Conservation (phyloP, 2,113 vertebrate species). For the Serilophus lunatus region DNA sequence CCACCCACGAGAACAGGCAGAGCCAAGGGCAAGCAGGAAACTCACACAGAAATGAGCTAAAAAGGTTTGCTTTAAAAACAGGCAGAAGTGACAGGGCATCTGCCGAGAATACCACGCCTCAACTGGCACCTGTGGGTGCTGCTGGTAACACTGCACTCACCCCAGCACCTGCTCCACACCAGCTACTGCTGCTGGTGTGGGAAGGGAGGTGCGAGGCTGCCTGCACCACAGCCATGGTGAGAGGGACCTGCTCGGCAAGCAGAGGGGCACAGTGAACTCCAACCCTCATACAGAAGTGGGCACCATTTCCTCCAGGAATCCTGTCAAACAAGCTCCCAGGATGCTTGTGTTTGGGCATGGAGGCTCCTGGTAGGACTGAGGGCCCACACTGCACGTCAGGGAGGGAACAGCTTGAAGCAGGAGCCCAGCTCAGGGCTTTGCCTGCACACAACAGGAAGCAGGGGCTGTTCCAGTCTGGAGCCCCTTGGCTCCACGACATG, state of each 20-base stretch:
- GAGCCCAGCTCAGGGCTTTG: not conserved
- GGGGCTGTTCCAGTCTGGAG: not conserved
- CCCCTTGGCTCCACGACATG: not conserved
- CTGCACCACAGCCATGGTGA: no score
- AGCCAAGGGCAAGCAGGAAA: not conserved
- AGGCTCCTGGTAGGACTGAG: not conserved
- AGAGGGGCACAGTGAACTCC: not conserved
- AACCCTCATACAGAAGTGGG: not conserved
- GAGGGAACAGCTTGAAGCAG: not conserved
- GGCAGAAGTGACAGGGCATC: not conserved
- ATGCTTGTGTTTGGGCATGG: not conserved
- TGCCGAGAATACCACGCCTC: accelerated
- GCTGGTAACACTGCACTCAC: not conserved
- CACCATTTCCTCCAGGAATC: not conserved
- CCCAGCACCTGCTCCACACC: not conserved
- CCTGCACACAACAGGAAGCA: accelerated
- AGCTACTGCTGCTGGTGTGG: accelerated
- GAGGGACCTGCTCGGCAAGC: not conserved
- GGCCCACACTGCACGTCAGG: accelerated
- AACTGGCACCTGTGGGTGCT: not conserved
- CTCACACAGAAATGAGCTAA: not conserved
- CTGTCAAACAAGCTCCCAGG: not conserved
- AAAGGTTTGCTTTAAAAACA: slow-evolving; percentile 42
- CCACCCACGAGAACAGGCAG: not conserved
- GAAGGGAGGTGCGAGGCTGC: not conserved